Base-by-base conservation (phyloP, 2,113 vertebrate genomes). In the Megaptera novaeangliae region DNA sequence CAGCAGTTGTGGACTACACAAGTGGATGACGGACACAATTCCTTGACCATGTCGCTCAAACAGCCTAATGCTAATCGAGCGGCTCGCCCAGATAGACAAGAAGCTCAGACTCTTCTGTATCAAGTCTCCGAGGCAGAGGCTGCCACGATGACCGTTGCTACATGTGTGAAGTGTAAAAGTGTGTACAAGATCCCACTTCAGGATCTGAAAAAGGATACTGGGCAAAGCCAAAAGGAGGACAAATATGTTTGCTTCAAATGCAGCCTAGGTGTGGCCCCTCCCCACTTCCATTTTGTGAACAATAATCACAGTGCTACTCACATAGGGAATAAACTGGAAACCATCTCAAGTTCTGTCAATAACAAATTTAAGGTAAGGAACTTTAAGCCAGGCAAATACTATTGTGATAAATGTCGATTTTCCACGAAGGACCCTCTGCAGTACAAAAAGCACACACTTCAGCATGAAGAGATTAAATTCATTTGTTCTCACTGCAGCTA, bases 331-430 rank as follows among this genome's bases (percentile, higher is more conserved):
- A 89, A 0, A 31, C 78, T 90, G 1, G 98, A 97, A 84, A 64
- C 83, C 71, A 13, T 75, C 4, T 68, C 85, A 4, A 63, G 71
- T 78, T 91, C 98, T 52, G 44, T 86, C 21, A 94, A 59, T 66
- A 98, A 80, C 98, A 98, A 89, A 11, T 98, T 98, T 89, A 98
- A 98, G 98, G 97, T 98, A 68, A 98, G 98, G 97, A 98, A 98
- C 93, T 99, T 98, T 86, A 96, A 98, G 31, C 98, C 98, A 39
- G 98, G 98, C 88, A 99, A 99, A 96, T 98, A 98, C 87, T 99
- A 99, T 41, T 99, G 99, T 96, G 98, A 99, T 91, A 99, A 99
- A 81, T 99, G 99, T 27, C 98, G 99, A 29, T 99, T 99, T 97
- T 99, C 99, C 86, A 99, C 99, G 20, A 99, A 99, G 95, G 99